These are phyloP conservation scores for Tenrec ecaudatus DNA, from an alignment of 2,113 vertebrate genomes.

Conservation along the genomic window DNA sequence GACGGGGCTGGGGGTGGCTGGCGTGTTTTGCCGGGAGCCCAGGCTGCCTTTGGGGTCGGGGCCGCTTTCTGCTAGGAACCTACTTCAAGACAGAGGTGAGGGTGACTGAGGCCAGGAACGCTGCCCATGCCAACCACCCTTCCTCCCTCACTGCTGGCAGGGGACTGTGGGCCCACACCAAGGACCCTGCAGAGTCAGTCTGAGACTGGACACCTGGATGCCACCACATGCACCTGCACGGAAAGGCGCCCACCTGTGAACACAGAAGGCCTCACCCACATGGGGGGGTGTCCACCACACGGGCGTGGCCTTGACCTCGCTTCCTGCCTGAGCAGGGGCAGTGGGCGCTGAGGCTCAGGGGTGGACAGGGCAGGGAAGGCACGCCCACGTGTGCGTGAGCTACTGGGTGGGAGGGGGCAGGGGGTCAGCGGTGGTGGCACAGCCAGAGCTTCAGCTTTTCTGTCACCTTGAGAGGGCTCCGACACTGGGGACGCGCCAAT, in stretches of 20 bases:
- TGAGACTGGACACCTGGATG: rapidly evolving
- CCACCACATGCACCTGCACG: background rate
- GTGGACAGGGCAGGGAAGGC: background rate
- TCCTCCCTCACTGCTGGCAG: background rate
- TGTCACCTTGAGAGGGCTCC: background rate
- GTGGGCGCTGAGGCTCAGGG: background rate
- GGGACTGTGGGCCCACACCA: background rate
- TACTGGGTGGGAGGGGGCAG: too few species aligned
- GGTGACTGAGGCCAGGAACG: background rate
- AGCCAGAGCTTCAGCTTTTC: background rate
- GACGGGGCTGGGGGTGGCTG: constrained; percentile 61
- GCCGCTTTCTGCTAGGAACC: constrained; percentile 90
- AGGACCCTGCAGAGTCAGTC: background rate
- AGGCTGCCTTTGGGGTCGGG: constrained; percentile 83
- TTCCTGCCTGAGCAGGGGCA: background rate
- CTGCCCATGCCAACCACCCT: background rate
- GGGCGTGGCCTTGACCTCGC: background rate
- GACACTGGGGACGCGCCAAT: background rate
- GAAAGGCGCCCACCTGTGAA: background rate
- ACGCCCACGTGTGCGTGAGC: rapidly evolving
- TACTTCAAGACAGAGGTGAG: constrained; percentile 78
- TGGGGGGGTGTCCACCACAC: too few species aligned
- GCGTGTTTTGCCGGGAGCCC: constrained; percentile 79
- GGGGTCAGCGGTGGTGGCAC: background rate
- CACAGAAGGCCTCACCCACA: too few species aligned